Evolutionary conservation across 2,113 vertebrate species (phyloP).

Genomic region (Butorides virescens): DNA sequence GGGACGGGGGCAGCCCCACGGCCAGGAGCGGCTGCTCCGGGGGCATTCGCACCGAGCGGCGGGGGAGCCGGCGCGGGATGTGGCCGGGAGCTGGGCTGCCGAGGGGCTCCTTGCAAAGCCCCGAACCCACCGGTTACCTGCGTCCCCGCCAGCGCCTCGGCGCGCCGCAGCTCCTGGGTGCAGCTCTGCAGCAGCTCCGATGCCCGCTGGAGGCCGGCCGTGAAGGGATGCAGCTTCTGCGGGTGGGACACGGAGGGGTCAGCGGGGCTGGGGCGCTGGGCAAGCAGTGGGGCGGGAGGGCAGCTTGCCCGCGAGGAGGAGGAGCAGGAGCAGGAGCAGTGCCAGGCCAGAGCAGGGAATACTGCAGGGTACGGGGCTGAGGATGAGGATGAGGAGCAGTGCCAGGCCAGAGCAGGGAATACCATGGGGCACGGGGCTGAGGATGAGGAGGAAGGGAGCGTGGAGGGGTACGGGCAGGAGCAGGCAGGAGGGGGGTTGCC

Average conservation of each 20-base stretch:
- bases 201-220: conserved; percentile 72
- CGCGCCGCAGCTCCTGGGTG: conserved; percentile 75
- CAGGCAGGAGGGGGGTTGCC: not conserved
- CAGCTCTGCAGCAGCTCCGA: conserved; percentile 79
- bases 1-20: not conserved
- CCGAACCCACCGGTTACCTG: conserved; percentile 69
- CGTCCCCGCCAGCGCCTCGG: conserved; percentile 51
- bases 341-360: not conserved
- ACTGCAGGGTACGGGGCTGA: not conserved
- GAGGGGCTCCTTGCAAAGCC: not conserved
- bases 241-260: not conserved
- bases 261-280: fast-evolving
- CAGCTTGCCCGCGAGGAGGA: not conserved
- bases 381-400: not conserved
- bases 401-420: not conserved
- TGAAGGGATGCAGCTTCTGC: conserved; percentile 88
- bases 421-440: not conserved
- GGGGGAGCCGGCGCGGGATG: not conserved
- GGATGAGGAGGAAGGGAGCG: not conserved
- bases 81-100: not conserved
- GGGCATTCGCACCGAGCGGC: fast-evolving
- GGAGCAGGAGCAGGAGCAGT: not conserved
- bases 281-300: not conserved
- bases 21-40: not conserved
- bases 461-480: not conserved